Conservation (phyloP, 2,888 invertebrate genomes). For the Brachycybe producta region DNA sequence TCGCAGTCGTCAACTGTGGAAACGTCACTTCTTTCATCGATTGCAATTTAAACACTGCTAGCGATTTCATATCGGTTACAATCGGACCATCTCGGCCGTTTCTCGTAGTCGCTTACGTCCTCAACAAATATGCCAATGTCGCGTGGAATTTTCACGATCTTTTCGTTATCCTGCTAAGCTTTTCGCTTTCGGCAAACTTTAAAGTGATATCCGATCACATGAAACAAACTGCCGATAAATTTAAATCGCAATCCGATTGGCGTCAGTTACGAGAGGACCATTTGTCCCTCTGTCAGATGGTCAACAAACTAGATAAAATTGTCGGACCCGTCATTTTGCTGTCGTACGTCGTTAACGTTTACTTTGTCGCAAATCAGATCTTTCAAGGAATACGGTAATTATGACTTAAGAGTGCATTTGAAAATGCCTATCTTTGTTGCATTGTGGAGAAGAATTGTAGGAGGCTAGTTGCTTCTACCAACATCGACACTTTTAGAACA, state of each 20-base stretch:
- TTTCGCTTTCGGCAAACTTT: conserved; percentile 4
- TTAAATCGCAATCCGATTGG: background rate
- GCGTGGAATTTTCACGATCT: conserved; percentile 15
- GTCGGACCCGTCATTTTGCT: conserved; percentile 6
- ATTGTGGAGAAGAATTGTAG: too few relatives aligned
- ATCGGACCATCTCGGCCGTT: background rate
- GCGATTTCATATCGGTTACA: background rate
- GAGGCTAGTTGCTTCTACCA: too few relatives aligned
- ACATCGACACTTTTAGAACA: too few relatives aligned
- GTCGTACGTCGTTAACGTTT: conserved; percentile 7
- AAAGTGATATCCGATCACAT: background rate
- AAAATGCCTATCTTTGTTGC: too few relatives aligned
- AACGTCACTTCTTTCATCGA: background rate
- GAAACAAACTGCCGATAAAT: background rate
- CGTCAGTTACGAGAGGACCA: conserved; percentile 1
- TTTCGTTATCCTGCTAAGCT: conserved; percentile 9
- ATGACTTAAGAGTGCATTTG: too few relatives aligned
- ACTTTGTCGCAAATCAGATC: conserved; percentile 8
- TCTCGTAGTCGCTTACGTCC: conserved; percentile 1
- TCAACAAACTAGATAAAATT: background rate
- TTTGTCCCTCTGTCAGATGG: conserved; percentile 6
- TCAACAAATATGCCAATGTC: conserved; percentile 13
- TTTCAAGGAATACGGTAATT: conserved; percentile 11
- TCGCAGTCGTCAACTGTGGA: background rate
- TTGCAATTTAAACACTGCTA: background rate